Conservation (phyloP, 2,888 invertebrate species). For the Tuberolachnus salignus region DNA sequence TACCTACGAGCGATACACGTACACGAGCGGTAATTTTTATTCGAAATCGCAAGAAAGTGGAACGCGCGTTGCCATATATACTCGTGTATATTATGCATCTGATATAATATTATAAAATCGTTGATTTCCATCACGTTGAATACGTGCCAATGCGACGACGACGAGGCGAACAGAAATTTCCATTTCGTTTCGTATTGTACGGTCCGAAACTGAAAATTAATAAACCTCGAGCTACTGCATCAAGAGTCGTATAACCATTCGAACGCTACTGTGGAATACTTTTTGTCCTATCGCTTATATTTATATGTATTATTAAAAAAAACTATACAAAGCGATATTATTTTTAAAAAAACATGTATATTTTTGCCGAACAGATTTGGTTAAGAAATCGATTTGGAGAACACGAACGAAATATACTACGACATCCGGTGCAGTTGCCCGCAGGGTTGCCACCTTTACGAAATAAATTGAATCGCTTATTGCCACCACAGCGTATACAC, state of each 20-base stretch:
- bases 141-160: conserved; percentile 21
- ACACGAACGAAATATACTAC: not conserved
- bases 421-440: too few relatives aligned
- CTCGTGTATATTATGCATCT: not conserved
- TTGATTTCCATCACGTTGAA: conserved; percentile 39
- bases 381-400: conserved; percentile 7
- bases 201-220: not conserved
- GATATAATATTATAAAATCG: conserved; percentile 9
- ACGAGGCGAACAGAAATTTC: conserved; percentile 16
- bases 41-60: conserved; percentile 38
- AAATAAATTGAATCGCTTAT: too few relatives aligned
- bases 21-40: not conserved
- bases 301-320: too few relatives aligned
- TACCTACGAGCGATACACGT: too few relatives aligned
- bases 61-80: conserved; percentile 8
- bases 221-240: not conserved
- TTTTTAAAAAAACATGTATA: too few relatives aligned
- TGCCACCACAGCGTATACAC: too few relatives aligned
- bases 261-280: not conserved
- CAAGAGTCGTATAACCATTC: not conserved
- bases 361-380: not conserved
- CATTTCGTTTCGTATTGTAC: not conserved
- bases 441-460: not conserved
- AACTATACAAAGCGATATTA: not conserved
- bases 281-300: not conserved